Percentiles rank a stretch among this genome's conserved stretches.
These are phyloP conservation scores for Schizothorax lantsangensis DNA, from an alignment of 2,797 vertebrate species.

Conservation along the genomic window DNA sequence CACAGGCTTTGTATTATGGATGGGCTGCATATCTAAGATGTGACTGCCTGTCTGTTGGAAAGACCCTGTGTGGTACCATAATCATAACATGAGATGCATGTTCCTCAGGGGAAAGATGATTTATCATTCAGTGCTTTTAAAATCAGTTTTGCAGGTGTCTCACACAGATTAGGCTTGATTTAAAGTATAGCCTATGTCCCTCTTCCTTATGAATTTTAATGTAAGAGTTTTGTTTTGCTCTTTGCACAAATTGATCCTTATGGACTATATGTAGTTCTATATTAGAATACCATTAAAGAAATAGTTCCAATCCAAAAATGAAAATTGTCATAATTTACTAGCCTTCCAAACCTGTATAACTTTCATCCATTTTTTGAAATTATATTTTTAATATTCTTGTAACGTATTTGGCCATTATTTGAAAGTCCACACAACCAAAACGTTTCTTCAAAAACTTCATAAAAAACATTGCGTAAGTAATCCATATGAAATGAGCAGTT, in stretches of 20 bases:
- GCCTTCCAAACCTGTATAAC: neutral
- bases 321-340: neutral
- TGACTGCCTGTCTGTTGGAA: slow-evolving; percentile 23
- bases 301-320: neutral
- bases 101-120: neutral
- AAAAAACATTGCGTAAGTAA: neutral
- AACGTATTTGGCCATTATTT: neutral
- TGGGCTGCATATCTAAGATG: slow-evolving; percentile 18
- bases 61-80: slow-evolving; percentile 19
- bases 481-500: neutral
- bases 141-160: slow-evolving; percentile 7
- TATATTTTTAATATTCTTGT: neutral
- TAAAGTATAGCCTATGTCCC: neutral
- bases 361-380: neutral
- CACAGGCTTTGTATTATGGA: slow-evolving; percentile 22
- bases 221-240: neutral
- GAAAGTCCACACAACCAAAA: neutral
- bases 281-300: neutral
- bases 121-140: slow-evolving; percentile 10
- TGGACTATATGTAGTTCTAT: neutral
- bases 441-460: neutral
- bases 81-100: slow-evolving; percentile 6
- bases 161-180: neutral
- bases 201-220: neutral
- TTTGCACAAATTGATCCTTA: neutral